Base-by-base conservation (phyloP, 1,140 invertebrate genomes). In the Armadillidium nasatum region DNA sequence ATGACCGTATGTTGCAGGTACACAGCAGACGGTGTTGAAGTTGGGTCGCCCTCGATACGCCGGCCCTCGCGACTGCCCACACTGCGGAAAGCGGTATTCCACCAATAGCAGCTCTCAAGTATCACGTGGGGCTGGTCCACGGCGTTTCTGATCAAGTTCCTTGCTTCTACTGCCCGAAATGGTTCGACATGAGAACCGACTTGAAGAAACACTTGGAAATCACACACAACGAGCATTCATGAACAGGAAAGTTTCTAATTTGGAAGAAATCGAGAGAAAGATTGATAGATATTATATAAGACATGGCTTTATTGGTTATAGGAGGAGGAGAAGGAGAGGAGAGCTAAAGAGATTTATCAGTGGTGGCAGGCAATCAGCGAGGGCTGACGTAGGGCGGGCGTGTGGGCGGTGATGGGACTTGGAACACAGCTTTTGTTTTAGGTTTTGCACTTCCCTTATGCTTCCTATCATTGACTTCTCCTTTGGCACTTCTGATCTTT, bases 61-160 rank as follows among this genome's bases (percentile, higher is more conserved):
- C 50, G 81, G 81, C 70, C 77, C 81, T 69, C 76, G 82, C 19
- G 77, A 79, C 76, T 90, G 89, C 82, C 89, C 89, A 10, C 89
- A 90, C 83, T 90, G 89, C 80, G 88, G 88, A 72, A 87, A 89
- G 85, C 87, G 86, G 75, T 88, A 88, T 84, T 87, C 87, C 23
- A 90, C 90, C 83, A 89, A n/a, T 89, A 82, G 90, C 89, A 15
- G 88, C 89, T 43, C 84, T 90, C 46, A 90, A 90, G 82, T 90
- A 90, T 83, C 89, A 90, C 82, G 89, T 90, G 45, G 86, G 89
- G 75, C 85, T 90, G 81, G 88, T 90, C 84, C 89, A 90, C 83
- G 78, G 80, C 74, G 80, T 81, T 68, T 79, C 80, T 69, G 77
- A 81, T 46, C 80, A 81, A 76, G 80, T 81, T 50, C 80, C 80